phyloP scores from a whole-genome alignment of 2,888 invertebrate species.

The Diplazon laetatorius region DNA sequence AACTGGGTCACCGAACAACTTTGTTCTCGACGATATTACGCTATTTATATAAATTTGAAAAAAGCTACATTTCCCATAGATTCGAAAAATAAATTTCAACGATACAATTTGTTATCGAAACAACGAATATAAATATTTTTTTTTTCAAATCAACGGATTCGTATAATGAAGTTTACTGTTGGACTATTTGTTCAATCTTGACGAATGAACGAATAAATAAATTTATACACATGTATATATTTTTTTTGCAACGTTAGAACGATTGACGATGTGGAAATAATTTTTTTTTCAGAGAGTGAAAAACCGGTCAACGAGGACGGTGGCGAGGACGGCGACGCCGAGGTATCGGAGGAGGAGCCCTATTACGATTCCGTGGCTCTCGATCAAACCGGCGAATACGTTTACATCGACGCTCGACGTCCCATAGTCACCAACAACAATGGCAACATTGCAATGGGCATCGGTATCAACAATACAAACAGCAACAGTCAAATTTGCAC shows the following conservation, averaged over 20 bases:
- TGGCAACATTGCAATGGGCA: constrained; percentile 61
- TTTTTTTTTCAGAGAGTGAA: constrained; percentile 75
- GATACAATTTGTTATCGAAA: no score
- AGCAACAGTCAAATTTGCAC: constrained; percentile 54
- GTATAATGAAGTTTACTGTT: no score
- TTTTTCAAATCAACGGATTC: no score
- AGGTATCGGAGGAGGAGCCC: constrained; percentile 82
- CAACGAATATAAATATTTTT: no score
- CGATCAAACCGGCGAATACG: constrained; percentile 87
- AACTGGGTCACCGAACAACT: background rate
- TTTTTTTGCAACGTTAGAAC: background rate
- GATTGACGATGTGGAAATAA: background rate
- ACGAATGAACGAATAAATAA: no score
- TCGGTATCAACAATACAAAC: constrained; percentile 42
- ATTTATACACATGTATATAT: no score
- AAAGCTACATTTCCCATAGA: no score
- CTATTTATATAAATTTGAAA: no score
- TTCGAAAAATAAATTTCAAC: no score
- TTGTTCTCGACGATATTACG: no score
- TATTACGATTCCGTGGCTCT: constrained; percentile 84
- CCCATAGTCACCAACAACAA: constrained; percentile 77
- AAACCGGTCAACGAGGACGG: constrained; percentile 79
- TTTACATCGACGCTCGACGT: constrained; percentile 88
- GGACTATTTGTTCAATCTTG: no score
- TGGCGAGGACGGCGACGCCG: constrained; percentile 80